These are phyloP conservation scores for Sorex fumeus DNA, from an alignment of 2,113 vertebrate genomes.

Conservation along the genomic window DNA sequence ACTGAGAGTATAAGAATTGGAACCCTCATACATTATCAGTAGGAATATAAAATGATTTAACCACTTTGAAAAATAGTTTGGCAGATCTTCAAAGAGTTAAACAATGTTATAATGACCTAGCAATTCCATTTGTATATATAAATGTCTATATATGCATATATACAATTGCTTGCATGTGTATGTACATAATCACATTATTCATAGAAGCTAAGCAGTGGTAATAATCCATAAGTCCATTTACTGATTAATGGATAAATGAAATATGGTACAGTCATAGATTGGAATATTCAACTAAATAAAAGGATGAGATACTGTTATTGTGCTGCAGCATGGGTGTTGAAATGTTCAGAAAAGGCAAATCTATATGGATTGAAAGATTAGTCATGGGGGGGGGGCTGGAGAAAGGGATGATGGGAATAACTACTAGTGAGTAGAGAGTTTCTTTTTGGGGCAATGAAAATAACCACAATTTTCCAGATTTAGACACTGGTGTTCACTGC, in stretches of 20 bases:
- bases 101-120: background rate
- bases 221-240: background rate
- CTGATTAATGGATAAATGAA: background rate
- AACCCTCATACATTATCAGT: background rate
- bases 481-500: background rate
- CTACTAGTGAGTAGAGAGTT: background rate
- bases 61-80: constrained; percentile 29
- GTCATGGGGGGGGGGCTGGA: background rate
- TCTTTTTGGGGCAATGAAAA: background rate
- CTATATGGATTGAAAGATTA: background rate
- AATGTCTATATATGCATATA: too few relatives aligned
- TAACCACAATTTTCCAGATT: background rate
- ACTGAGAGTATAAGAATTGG: background rate
- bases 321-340: background rate
- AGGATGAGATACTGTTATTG: background rate
- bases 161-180: too few relatives aligned
- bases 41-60: too few relatives aligned
- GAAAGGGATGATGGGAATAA: background rate
- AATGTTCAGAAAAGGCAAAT: constrained; percentile 11
- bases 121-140: background rate
- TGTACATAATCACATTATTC: too few relatives aligned
- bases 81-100: background rate
- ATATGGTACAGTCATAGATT: background rate
- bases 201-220: too few relatives aligned
- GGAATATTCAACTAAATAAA: constrained; percentile 2